Evolutionary conservation across 2,113 vertebrate genomes (phyloP), one percentile per base, ranked within the genome.

Genomic region (Xerus inauris): DNA sequence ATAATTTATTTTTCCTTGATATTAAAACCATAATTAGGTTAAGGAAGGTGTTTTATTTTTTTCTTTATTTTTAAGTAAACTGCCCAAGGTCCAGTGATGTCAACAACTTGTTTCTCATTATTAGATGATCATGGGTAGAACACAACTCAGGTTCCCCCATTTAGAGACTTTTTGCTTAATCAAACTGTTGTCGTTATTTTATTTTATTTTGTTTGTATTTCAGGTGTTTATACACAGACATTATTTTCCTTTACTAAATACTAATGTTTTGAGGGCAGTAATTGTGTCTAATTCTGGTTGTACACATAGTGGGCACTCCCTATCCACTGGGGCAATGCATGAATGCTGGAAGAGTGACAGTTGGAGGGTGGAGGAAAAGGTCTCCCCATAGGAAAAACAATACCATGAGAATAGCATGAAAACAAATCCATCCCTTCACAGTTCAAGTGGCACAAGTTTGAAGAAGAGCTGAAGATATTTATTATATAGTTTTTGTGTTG

Each of bases 371-470:
- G 7, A 22, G 20, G 54, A 19, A 57, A 65, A 49, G 32, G 3
- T 24, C 10, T 7, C 42, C 14, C 8, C 0, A 11, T 28, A 22
- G 32, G 6, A 1, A 10, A 1, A 10, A 57, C 1, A 57, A 22
- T 57, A 20, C 54, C 17, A 22, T 57, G 20, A 59, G 87, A 8
- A 5, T 28, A 30, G 5, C 14, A 11, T 76, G 24, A 76, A 26
- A 77, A 51, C 6, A 57, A 3, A 65, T 47, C 14, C 8, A 22
- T 49, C 30, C 11, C 6, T 83, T 65, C 17, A 83, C 82, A 47
- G 11, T 71, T 86, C n/a, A 17, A 40, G 16, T 73, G 40, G 51
- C 8, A 17, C 1, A 5, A 3, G 11, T 40, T 35, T 38, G 22
- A 57, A 81, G 54, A 16, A 6, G 20, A 81, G 12, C 22, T 57